Evolutionary conservation across 2,888 invertebrate species (phyloP).

Genomic region (Amiota minor): DNA sequence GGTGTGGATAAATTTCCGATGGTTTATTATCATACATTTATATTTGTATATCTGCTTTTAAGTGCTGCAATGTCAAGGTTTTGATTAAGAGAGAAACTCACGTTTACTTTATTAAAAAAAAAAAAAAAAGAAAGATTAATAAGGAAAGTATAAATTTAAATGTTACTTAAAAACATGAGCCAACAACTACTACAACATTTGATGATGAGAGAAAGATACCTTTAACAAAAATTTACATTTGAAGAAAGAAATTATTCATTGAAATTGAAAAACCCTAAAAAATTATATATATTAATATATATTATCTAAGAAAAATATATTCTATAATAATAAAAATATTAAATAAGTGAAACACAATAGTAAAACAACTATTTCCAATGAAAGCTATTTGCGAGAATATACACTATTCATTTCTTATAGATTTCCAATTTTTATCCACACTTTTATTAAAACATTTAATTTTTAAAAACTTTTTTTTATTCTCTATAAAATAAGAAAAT

Average conservation of each 20-base stretch:
- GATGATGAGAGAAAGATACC: conserved; percentile 20
- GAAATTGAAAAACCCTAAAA: conserved; percentile 32
- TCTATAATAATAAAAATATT: conserved; percentile 30
- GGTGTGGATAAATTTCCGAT: neutral
- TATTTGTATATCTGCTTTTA: too few relatives aligned
- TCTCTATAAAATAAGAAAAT: too few relatives aligned
- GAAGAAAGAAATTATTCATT: neutral
- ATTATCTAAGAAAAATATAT: neutral
- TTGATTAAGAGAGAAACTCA: too few relatives aligned
- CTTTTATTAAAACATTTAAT: too few relatives aligned
- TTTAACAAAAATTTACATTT: conserved; percentile 7
- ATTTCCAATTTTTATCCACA: too few relatives aligned
- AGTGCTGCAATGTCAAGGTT: too few relatives aligned
- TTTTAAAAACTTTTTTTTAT: too few relatives aligned
- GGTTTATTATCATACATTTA: too few relatives aligned
- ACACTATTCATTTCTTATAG: neutral
- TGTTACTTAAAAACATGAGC: neutral
- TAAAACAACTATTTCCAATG: conserved; percentile 14
- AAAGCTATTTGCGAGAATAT: neutral
- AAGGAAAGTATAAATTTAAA: neutral
- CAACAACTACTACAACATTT: neutral
- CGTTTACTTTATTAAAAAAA: too few relatives aligned
- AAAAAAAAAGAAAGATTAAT: neutral
- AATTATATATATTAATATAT: conserved; percentile 11
- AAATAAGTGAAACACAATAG: conserved; percentile 32